phyloP scores from a whole-genome alignment of 2,888 invertebrate genomes.

The Odontocolon sp. region DNA sequence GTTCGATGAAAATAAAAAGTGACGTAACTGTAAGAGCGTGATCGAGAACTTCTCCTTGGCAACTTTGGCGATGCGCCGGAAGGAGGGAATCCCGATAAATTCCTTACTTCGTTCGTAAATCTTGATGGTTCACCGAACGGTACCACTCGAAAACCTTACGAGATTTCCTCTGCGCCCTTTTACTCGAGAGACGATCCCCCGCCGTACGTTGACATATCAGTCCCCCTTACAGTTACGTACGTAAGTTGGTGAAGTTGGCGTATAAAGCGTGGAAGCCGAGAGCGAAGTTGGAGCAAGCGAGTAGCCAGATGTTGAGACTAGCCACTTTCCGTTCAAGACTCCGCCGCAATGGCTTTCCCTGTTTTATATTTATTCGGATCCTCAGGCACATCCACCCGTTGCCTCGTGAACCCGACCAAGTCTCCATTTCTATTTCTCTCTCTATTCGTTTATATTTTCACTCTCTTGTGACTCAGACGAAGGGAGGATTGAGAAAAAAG shows the following conservation, averaged over 20 bases:
- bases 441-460: constrained; percentile 15
- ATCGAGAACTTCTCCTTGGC: constrained; percentile 9
- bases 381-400: constrained; percentile 57
- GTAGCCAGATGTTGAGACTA: constrained; percentile 45
- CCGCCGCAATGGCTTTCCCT: constrained; percentile 60
- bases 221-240: constrained; percentile 38
- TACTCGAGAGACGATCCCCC: background rate
- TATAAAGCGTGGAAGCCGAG: constrained; percentile 44
- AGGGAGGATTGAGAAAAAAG: constrained; percentile 22
- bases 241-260: constrained; percentile 45
- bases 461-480: constrained; percentile 2
- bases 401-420: constrained; percentile 26
- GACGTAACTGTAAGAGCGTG: constrained; percentile 19
- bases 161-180: constrained; percentile 35
- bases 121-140: constrained; percentile 35
- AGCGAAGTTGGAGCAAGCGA: constrained; percentile 42
- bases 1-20: constrained; percentile 44
- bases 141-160: constrained; percentile 28
- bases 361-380: constrained; percentile 66
- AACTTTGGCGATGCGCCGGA: constrained; percentile 31
- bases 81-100: constrained; percentile 57
- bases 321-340: constrained; percentile 55
- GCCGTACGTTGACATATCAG: constrained; percentile 29
- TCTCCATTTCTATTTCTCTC: constrained; percentile 18
- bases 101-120: constrained; percentile 62